Conservation (phyloP, 2,888 invertebrate genomes). For the Apotomis turbidana region DNA sequence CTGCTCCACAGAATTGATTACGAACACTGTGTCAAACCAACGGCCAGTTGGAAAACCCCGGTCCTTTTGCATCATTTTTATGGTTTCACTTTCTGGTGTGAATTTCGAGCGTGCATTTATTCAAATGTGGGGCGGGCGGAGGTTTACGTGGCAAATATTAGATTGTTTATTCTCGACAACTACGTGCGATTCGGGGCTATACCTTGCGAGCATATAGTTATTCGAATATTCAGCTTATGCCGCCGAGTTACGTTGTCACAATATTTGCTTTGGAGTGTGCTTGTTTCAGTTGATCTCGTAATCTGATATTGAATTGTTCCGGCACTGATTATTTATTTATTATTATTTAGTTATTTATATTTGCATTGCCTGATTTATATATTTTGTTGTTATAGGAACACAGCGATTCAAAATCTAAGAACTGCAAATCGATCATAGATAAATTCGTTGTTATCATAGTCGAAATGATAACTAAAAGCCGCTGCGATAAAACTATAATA, state of each 20-base stretch:
- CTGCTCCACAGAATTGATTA: constrained; percentile 46
- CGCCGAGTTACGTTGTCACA: constrained; percentile 25
- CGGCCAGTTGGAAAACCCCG: constrained; percentile 42
- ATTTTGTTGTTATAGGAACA: constrained; percentile 1
- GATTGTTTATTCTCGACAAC: constrained; percentile 43
- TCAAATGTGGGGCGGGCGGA: constrained; percentile 49
- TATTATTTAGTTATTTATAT: neutral
- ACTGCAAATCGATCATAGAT: constrained; percentile 43
- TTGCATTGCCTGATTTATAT: neutral
- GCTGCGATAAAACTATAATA: constrained; percentile 46
- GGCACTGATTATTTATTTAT: neutral
- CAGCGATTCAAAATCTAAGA: constrained; percentile 19
- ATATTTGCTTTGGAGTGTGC: constrained; percentile 32
- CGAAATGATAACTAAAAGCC: constrained; percentile 48
- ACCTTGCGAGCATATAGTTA: constrained; percentile 13
- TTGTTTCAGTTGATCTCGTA: neutral
- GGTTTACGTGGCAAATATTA: constrained; percentile 46
- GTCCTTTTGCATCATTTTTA: constrained; percentile 65
- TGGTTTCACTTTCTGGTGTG: constrained; percentile 59
- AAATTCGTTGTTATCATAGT: constrained; percentile 40
- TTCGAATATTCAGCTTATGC: constrained; percentile 24
- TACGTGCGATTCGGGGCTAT: constrained; percentile 40
- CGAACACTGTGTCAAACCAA: constrained; percentile 43
- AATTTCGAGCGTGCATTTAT: constrained; percentile 58
- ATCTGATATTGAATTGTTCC: neutral